A percentile compares a stretch with the other conserved stretches of the same genome.
These are phyloP conservation scores for Dermochelys coriacea DNA, from an alignment of 2,797 vertebrate species.

Conservation along the genomic window DNA sequence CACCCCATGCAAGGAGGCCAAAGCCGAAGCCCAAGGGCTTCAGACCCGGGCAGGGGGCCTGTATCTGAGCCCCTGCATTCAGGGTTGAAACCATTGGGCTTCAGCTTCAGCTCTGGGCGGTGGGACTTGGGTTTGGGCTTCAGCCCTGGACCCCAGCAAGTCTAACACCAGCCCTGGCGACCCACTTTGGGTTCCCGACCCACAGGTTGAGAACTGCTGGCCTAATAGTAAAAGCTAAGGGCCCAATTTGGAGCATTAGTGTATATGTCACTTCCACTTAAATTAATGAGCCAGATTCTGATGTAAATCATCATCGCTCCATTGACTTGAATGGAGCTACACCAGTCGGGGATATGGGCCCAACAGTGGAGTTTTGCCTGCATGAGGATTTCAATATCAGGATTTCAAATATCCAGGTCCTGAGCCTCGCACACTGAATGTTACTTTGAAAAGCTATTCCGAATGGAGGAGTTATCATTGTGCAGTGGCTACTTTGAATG, in stretches of 20 bases:
- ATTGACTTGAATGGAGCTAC: neutral
- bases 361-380: neutral
- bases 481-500: accelerated
- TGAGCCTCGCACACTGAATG: neutral
- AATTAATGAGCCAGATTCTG: neutral
- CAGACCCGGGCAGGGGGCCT: too few relatives aligned
- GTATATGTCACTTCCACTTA: neutral
- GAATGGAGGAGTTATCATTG: neutral
- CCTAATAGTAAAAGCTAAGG: neutral
- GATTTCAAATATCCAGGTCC: neutral
- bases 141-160: too few relatives aligned
- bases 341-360: neutral
- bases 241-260: neutral
- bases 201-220: too few relatives aligned
- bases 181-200: too few relatives aligned
- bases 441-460: neutral
- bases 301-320: accelerated
- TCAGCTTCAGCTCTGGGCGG: too few relatives aligned
- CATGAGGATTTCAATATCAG: accelerated
- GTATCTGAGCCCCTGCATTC: too few relatives aligned
- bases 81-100: too few relatives aligned
- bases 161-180: too few relatives aligned
- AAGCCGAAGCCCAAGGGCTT: too few relatives aligned
- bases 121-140: too few relatives aligned
- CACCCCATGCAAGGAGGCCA: too few relatives aligned